Percentiles rank a stretch among this genome's conserved stretches.
These are phyloP conservation scores for Bubo blakistoni DNA, from an alignment of 2,113 vertebrate species.

Conservation along the genomic window DNA sequence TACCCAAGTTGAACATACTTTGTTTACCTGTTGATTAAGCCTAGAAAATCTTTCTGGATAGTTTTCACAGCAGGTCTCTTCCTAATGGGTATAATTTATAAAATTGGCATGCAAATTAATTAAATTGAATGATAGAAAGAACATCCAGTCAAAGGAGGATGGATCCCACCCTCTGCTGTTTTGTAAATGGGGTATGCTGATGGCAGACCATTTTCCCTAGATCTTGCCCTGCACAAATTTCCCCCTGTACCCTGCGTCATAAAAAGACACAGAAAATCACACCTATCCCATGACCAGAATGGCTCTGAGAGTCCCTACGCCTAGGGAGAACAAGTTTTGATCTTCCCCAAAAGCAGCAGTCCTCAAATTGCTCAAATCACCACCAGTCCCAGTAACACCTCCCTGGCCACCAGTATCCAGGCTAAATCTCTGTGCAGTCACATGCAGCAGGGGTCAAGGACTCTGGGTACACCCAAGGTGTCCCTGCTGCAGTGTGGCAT, in stretches of 20 bases:
- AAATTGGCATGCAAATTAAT: background rate
- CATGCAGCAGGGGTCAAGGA: background rate
- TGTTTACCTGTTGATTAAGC: background rate
- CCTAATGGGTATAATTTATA: background rate
- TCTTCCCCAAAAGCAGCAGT: background rate
- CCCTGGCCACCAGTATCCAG: background rate
- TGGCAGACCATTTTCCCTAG: background rate
- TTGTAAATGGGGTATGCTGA: rapidly evolving
- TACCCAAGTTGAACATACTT: background rate
- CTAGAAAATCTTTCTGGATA: background rate
- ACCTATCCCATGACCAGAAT: background rate
- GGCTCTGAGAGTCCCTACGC: background rate
- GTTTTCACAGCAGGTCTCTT: background rate
- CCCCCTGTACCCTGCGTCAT: background rate
- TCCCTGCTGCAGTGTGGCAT: background rate
- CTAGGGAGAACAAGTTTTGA: background rate
- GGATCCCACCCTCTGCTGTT: background rate
- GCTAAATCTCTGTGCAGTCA: background rate
- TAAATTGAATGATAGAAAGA: background rate
- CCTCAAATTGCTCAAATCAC: background rate
- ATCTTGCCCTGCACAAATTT: background rate
- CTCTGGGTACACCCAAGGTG: background rate
- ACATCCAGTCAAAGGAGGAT: background rate
- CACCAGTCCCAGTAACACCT: background rate
- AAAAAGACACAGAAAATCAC: background rate